Evolutionary conservation across 1,140 invertebrate genomes (phyloP).

Genomic region (Anastrepha obliqua): DNA sequence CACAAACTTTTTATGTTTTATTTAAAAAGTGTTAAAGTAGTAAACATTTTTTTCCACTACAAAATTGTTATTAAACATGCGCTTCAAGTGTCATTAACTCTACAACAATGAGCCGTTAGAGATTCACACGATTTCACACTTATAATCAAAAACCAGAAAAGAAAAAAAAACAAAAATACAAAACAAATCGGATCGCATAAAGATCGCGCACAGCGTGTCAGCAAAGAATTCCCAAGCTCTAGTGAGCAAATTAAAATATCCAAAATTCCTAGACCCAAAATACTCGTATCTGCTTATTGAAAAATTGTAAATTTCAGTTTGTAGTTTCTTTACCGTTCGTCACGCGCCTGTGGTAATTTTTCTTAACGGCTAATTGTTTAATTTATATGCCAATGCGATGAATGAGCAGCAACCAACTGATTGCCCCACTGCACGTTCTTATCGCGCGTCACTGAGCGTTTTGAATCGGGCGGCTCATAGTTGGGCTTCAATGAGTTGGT

Average conservation of each 20-base stretch:
- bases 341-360: slow-evolving; percentile 44
- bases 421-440: slow-evolving; percentile 16
- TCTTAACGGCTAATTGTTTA: slow-evolving; percentile 37
- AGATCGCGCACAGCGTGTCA: neutral
- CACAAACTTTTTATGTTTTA: too few species aligned
- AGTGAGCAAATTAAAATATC: neutral
- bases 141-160: neutral
- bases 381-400: slow-evolving; percentile 43
- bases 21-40: too few species aligned
- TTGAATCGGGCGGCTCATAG: neutral
- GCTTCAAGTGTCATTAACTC: slow-evolving; percentile 25
- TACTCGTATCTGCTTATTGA: neutral
- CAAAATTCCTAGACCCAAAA: neutral
- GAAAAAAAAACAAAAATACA: neutral
- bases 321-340: neutral
- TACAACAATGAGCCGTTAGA: slow-evolving; percentile 46
- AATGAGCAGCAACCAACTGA: too few species aligned
- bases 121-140: slow-evolving; percentile 26
- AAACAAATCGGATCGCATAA: neutral
- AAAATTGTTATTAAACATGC: slow-evolving; percentile 16
- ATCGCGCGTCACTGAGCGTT: neutral
- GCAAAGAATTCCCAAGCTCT: slow-evolving; percentile 2
- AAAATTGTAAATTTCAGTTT: neutral
- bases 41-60: too few species aligned
- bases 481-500: neutral